Conservation (phyloP, 2,113 vertebrate species). For the Calcarius ornatus region DNA sequence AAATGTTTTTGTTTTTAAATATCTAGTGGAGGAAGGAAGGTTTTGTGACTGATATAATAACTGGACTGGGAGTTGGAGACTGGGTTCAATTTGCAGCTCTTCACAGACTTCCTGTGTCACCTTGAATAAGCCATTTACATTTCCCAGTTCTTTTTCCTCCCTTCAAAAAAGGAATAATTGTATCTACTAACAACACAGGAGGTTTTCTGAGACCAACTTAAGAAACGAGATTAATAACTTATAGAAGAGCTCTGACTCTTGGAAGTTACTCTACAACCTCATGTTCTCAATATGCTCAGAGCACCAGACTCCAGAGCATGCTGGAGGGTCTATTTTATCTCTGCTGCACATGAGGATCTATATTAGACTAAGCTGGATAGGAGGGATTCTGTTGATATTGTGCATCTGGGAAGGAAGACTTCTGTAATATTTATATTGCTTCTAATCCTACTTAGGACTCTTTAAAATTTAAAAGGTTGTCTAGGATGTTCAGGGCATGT, state of each 20-base stretch:
- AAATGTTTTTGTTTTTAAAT: conserved; percentile 3
- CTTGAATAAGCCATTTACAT: conserved; percentile 36
- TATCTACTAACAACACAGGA: neutral
- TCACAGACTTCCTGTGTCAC: conserved; percentile 50
- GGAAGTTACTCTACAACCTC: neutral
- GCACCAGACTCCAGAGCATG: neutral
- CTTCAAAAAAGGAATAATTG: conserved; percentile 6
- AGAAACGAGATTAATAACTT: neutral
- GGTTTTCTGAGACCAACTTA: neutral
- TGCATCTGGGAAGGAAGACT: neutral
- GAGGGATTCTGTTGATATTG: neutral
- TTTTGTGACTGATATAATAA: conserved; percentile 39
- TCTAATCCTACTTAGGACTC: neutral
- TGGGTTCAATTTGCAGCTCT: conserved; percentile 59
- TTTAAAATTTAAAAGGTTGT: neutral
- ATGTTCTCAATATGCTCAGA: conserved; percentile 8
- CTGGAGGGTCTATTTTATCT: neutral
- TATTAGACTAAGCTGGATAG: neutral
- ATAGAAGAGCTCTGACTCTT: neutral
- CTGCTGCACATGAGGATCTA: neutral
- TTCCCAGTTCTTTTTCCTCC: conserved; percentile 14
- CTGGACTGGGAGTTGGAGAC: conserved; percentile 38
- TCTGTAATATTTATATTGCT: neutral
- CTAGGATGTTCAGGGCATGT: neutral
- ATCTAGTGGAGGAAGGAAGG: conserved; percentile 20